Conservation (phyloP, 2,797 vertebrate species). For the Hemitrygon akajei region DNA sequence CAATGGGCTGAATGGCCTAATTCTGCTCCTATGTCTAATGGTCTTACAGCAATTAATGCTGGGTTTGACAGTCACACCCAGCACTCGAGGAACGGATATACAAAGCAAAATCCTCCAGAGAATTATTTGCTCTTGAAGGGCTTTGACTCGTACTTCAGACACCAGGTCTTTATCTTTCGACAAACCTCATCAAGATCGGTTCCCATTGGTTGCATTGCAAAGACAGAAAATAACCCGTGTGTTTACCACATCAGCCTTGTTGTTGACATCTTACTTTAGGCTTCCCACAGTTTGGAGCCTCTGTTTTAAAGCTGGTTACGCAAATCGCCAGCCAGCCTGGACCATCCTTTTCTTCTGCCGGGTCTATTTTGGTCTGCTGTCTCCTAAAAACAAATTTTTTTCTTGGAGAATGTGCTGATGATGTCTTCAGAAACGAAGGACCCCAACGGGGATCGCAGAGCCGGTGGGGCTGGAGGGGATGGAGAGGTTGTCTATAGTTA, state of each 20-base stretch:
- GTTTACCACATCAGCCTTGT: background rate
- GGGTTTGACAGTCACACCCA: too few species aligned
- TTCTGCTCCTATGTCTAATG: too few species aligned
- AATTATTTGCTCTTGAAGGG: background rate
- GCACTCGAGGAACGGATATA: too few species aligned
- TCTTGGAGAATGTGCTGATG: background rate
- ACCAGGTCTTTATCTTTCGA: too few species aligned
- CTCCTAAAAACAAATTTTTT: background rate
- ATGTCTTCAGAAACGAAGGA: background rate
- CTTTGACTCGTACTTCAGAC: background rate
- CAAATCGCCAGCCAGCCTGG: slow-evolving; percentile 10
- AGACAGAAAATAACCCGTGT: background rate
- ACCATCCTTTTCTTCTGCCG: background rate
- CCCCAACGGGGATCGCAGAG: background rate
- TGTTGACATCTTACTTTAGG: background rate
- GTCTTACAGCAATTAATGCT: too few species aligned
- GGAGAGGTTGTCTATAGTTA: background rate
- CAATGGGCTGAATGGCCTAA: too few species aligned
- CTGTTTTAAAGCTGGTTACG: background rate
- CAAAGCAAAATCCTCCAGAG: too few species aligned
- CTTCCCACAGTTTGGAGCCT: background rate
- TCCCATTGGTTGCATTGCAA: background rate
- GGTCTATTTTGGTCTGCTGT: slow-evolving; percentile 14
- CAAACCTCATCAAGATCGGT: background rate
- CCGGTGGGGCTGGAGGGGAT: background rate